Evolutionary conservation across 2,797 vertebrate genomes (phyloP).

Genomic region (Natrix natrix): DNA sequence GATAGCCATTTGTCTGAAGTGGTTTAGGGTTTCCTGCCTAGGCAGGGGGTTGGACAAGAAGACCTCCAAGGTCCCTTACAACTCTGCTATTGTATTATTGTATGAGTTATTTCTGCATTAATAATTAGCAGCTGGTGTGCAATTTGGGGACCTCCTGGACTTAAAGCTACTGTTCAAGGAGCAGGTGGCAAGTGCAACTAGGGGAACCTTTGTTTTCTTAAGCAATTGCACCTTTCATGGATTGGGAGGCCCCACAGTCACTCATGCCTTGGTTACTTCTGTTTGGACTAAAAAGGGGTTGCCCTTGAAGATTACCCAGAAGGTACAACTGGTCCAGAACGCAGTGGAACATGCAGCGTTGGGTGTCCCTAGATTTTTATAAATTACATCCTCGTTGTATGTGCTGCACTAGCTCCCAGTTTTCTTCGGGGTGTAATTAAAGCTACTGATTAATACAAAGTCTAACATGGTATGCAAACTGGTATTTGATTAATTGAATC

Average conservation of each 20-base stretch:
- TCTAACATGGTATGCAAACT: not conserved
- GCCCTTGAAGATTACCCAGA: not conserved
- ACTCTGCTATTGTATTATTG: too few relatives aligned
- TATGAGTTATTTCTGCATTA: not conserved
- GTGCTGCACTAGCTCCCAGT: not conserved
- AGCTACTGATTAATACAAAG: not conserved
- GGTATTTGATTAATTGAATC: not conserved
- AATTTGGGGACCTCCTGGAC: not conserved
- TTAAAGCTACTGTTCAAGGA: not conserved
- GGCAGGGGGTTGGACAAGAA: too few relatives aligned
- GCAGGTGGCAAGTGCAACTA: not conserved
- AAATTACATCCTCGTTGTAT: not conserved
- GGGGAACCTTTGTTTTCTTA: not conserved
- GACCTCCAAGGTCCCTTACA: too few relatives aligned
- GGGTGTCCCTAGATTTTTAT: not conserved
- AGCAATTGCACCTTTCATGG: not conserved
- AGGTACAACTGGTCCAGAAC: not conserved
- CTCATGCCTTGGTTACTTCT: not conserved
- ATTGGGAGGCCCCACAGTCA: not conserved
- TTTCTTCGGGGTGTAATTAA: not conserved
- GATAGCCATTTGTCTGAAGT: too few relatives aligned
- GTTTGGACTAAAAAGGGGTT: not conserved
- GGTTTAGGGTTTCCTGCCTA: too few relatives aligned
- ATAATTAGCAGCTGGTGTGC: not conserved
- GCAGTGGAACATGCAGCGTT: not conserved